A percentile compares a stretch with the other conserved stretches of the same genome.
These are phyloP conservation scores for Melanaphis sacchari DNA, from an alignment of 1,140 invertebrate genomes.

Conservation along the genomic window DNA sequence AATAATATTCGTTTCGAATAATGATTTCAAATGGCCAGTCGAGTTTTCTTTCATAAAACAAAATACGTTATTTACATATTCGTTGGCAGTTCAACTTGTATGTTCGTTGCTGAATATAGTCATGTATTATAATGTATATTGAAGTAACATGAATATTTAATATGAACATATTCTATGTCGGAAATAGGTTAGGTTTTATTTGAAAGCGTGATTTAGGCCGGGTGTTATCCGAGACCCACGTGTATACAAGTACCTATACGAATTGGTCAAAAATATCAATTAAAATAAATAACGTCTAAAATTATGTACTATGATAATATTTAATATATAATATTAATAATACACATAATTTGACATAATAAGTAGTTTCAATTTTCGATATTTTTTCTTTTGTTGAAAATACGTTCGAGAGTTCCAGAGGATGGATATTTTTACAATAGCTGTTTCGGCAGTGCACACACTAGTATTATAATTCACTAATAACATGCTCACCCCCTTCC, in stretches of 20 bases:
- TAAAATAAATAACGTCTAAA: background rate
- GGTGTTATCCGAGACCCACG: background rate
- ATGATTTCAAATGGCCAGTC: background rate
- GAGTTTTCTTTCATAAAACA: background rate
- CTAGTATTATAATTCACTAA: background rate
- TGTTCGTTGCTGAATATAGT: background rate
- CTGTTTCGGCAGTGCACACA: background rate
- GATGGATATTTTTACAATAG: background rate
- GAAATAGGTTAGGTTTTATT: background rate
- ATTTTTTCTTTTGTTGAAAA: background rate
- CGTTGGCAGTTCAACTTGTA: background rate
- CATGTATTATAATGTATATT: background rate
- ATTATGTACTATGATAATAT: background rate
- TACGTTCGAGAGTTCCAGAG: background rate
- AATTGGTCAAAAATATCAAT: background rate
- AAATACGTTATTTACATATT: background rate
- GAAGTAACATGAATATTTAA: background rate
- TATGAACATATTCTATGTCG: background rate
- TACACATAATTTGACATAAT: background rate
- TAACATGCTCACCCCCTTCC: background rate
- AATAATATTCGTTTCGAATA: no score
- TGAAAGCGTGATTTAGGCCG: background rate
- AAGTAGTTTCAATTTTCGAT: background rate
- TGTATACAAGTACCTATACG: background rate
- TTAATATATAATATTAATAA: background rate